phyloP scores from a whole-genome alignment of 2,797 vertebrate genomes.

The Pempheris klunzingeri region DNA sequence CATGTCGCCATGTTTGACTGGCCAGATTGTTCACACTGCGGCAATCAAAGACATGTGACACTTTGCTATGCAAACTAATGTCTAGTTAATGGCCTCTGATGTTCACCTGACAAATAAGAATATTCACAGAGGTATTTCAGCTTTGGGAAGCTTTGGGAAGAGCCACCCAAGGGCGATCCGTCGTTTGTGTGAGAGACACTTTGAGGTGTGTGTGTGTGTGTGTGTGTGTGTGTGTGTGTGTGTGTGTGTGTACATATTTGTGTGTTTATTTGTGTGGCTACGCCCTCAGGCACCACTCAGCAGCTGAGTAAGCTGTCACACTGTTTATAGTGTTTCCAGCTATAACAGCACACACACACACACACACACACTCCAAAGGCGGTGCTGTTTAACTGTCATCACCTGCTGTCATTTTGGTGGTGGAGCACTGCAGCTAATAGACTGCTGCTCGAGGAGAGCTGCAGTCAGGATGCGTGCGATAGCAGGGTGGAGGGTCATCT shows the following conservation, averaged over 20 bases:
- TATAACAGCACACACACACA: slow-evolving; percentile 16
- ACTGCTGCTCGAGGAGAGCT: slow-evolving; percentile 18
- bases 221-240: slow-evolving; percentile 4
- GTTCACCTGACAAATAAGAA: neutral
- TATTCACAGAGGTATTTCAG: neutral
- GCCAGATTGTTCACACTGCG: neutral
- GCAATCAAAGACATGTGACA: neutral
- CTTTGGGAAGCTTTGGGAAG: neutral
- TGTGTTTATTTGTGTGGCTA: neutral
- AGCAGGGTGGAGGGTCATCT: slow-evolving; percentile 36
- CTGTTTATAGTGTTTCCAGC: slow-evolving; percentile 20
- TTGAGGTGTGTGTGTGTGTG: neutral
- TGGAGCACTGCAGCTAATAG: slow-evolving; percentile 16
- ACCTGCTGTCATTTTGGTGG: slow-evolving; percentile 30
- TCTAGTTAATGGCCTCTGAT: slow-evolving; percentile 4
- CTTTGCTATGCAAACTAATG: neutral
- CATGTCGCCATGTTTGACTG: neutral
- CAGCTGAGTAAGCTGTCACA: slow-evolving; percentile 42
- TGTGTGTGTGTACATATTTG: neutral
- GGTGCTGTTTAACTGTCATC: slow-evolving; percentile 42
- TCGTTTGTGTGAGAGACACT: neutral
- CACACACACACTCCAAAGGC: neutral
- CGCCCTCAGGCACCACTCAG: neutral
- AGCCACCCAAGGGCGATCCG: neutral
- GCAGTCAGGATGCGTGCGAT: slow-evolving; percentile 41